Evolutionary conservation across 1,140 invertebrate species (phyloP), one percentile per base, ranked within the genome.

Genomic region (Aphelenchoides fujianensis): DNA sequence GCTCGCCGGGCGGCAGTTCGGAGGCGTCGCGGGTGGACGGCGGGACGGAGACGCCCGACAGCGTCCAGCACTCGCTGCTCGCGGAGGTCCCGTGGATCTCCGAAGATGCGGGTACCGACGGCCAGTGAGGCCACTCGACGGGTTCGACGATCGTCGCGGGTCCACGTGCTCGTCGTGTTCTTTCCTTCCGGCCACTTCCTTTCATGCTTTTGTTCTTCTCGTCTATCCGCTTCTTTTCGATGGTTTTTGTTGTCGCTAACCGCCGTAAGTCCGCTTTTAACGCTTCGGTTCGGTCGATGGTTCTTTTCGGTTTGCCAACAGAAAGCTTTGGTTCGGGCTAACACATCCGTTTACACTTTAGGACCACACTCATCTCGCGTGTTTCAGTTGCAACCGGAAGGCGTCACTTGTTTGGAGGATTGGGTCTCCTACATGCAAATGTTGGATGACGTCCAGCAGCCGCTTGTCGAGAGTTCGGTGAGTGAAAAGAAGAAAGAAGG

Each of bases 401-500:
- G 79, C 34, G 37, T 80, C 28, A 76, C 79, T 1, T 80, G 79
- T 54, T 79, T 81, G 74, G 79, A 80, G 36, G 76, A 80, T 28
- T 80, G 79, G 79, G 74, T 79, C 69, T 80, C 79, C 3, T 80
- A 80, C 67, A 74, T 76, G 27, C 76, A 71, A 57, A 79, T 80
- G 77, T 64, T 80, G 35, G 79, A 80, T 27, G 79, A 80, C 48
- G 59, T 66, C 12, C 69, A 71, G 28, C 37, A 71, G 16, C 62
- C 70, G 9, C 36, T 66, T 12, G n/a, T 66, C 63, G n/a, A 12
- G 63, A n/a, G 63, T 66, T 30, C 63, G 63, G 63, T 66, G 53
- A 34, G 63, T 66, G 23, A 3, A 1, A 16, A 63, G 31, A 35
- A 64, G n/a, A n/a, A n/a, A n/a, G n/a, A n/a, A n/a, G n/a, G n/a